Evolutionary conservation across 2,113 vertebrate species (phyloP), one percentile per base, ranked within the genome.

Genomic region (Xenopus borealis): DNA sequence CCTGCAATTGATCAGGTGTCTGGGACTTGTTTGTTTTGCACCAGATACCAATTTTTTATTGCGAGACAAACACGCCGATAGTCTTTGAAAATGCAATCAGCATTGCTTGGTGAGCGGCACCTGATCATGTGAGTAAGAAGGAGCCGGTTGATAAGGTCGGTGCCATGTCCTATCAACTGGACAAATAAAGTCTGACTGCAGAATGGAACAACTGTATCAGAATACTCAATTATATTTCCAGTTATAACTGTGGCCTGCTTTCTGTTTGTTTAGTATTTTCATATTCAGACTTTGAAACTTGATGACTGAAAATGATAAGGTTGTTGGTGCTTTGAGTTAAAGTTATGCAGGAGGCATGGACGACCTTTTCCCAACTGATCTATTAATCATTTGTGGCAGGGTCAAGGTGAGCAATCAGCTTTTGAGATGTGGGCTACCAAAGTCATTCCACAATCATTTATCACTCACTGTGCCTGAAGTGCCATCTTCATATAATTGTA

Each of bases 241-340:
- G 53, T 78, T 81, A 81, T 81, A 59, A 50, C 76, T 30, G 16
- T 74, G 53, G 30, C 20, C 59, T 77, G 7, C 65, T 52, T 69
- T 83, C 75, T 81, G 64, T 85, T 85, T 83, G 57, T 72, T 80
- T 71, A 72, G 18, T 50, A n/a, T 76, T 0, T 14, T 78, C 18
- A 71, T 13, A 3, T 50, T 12, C 14, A 50, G 55, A 44, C 55
- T 63, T 53, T 77, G 30, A 69, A 62, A 20, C 64, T 75, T 23
- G 5, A 0, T 68, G 14, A 19, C 0, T 1, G 81, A 81, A 64
- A 72, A 47, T 53, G 79, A 81, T 53, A 23, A 59, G 75, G 78
- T 75, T 81, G 19, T 75, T 12, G 66, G 52, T 66, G n/a, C 53
- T 52, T 45, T 17, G 33, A 46, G 23, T 68, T 68, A 62, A 62